A percentile compares a stretch with the other conserved stretches of the same genome.
These are phyloP conservation scores for Myrmophylax atrothorax DNA, from an alignment of 2,113 vertebrate genomes.

Conservation along the genomic window DNA sequence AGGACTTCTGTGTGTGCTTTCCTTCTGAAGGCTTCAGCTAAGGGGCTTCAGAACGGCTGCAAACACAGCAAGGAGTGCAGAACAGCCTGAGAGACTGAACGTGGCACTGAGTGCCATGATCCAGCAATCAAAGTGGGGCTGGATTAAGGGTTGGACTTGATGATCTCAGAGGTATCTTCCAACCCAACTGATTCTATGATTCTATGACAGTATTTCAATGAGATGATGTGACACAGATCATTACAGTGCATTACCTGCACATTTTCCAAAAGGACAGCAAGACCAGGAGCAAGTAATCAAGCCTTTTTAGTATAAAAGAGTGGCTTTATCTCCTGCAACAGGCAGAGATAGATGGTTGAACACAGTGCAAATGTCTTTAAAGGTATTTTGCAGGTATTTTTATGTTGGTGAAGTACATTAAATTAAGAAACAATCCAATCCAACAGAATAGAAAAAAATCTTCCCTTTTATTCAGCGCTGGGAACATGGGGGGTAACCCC, in stretches of 20 bases:
- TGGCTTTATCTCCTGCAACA: neutral
- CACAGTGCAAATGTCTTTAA: neutral
- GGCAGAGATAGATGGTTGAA: neutral
- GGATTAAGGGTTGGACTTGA: too few species aligned
- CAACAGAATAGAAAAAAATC: too few species aligned
- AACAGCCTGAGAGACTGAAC: neutral
- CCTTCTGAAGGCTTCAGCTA: neutral
- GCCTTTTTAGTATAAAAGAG: neutral
- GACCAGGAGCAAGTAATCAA: neutral
- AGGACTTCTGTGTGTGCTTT: neutral
- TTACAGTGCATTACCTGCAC: neutral
- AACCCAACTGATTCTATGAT: too few species aligned
- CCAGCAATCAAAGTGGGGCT: too few species aligned
- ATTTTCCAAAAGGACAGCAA: neutral
- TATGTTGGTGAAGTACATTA: neutral
- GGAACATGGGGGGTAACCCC: too few species aligned
- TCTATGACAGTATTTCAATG: neutral
- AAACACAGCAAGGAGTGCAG: neutral
- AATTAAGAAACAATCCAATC: too few species aligned
- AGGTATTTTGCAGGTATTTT: neutral
- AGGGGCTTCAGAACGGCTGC: neutral
- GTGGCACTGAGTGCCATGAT: too few species aligned
- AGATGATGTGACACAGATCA: neutral
- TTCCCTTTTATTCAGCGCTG: too few species aligned
- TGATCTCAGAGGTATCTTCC: too few species aligned